Evolutionary conservation across 2,113 vertebrate genomes (phyloP).

Genomic region (Thamnophis sirtalis): DNA sequence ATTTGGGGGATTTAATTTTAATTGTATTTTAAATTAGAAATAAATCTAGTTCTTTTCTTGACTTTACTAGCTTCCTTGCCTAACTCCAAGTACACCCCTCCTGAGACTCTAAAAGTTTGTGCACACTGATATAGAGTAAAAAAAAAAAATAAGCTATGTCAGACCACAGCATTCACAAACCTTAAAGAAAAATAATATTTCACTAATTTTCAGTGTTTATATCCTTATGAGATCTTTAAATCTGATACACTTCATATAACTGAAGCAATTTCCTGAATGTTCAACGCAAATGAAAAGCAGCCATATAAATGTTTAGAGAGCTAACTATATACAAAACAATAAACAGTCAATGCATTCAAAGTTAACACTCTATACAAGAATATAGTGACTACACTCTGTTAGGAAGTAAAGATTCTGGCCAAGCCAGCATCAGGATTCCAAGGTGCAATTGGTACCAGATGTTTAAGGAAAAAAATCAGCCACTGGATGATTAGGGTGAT

Average conservation of each 20-base stretch:
- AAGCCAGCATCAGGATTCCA: neutral
- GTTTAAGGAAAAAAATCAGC: neutral
- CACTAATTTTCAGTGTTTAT: neutral
- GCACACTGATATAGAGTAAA: neutral
- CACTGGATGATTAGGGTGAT: neutral
- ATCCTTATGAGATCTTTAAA: neutral
- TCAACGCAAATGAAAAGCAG: neutral
- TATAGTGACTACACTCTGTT: neutral
- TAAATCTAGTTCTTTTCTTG: neutral
- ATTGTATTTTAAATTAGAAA: neutral
- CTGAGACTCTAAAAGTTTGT: neutral
- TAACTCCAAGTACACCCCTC: neutral
- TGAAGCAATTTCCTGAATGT: neutral
- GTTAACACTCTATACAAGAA: neutral
- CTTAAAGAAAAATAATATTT: neutral
- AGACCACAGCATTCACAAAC: neutral
- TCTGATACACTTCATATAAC: neutral
- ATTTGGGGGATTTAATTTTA: neutral
- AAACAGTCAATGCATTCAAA: neutral
- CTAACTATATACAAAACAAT: neutral
- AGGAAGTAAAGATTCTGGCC: neutral
- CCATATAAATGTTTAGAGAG: neutral
- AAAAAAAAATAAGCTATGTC: neutral
- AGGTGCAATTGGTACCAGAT: neutral
- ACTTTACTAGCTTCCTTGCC: neutral